A percentile compares a stretch with the other conserved stretches of the same genome.
Conservation (phyloP, 2,888 invertebrate species). For the Pemphredon lugubris region DNA sequence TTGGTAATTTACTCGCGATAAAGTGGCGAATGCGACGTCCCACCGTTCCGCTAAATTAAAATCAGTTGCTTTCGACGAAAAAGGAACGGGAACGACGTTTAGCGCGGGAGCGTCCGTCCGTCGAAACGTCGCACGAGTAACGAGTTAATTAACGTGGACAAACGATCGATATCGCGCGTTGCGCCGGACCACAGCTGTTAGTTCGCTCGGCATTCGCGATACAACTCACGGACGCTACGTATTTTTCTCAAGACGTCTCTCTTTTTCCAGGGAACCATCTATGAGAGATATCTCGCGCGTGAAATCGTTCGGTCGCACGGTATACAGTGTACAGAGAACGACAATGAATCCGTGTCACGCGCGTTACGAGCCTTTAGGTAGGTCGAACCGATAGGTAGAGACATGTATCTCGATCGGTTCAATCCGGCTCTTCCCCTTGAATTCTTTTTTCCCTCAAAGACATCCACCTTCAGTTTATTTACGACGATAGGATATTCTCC, state of each 20-base stretch:
- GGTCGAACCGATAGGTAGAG: slow-evolving; percentile 21
- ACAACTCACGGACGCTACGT: neutral
- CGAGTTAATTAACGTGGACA: neutral
- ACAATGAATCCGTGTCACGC: slow-evolving; percentile 9
- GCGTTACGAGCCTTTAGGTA: neutral
- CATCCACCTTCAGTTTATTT: too few species aligned
- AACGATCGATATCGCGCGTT: neutral
- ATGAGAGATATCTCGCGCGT: slow-evolving; percentile 7
- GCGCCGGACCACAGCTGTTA: too few species aligned
- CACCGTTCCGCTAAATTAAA: too few species aligned
- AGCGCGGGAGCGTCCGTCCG: too few species aligned
- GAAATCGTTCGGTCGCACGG: slow-evolving; percentile 19
- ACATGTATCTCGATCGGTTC: slow-evolving; percentile 4
- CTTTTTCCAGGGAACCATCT: neutral
- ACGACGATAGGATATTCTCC: too few species aligned
- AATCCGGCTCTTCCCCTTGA: slow-evolving; percentile 7
- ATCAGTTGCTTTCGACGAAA: too few species aligned
- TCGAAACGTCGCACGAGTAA: neutral
- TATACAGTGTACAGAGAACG: neutral
- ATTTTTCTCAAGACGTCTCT: slow-evolving; percentile 1
- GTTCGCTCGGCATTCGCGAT: neutral
- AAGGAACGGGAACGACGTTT: too few species aligned
- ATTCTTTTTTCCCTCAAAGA: too few species aligned
- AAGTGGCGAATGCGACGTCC: too few species aligned
- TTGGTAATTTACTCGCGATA: too few species aligned